Evolutionary conservation across 2,113 vertebrate species (phyloP).

Genomic region (Pelusios castaneus): DNA sequence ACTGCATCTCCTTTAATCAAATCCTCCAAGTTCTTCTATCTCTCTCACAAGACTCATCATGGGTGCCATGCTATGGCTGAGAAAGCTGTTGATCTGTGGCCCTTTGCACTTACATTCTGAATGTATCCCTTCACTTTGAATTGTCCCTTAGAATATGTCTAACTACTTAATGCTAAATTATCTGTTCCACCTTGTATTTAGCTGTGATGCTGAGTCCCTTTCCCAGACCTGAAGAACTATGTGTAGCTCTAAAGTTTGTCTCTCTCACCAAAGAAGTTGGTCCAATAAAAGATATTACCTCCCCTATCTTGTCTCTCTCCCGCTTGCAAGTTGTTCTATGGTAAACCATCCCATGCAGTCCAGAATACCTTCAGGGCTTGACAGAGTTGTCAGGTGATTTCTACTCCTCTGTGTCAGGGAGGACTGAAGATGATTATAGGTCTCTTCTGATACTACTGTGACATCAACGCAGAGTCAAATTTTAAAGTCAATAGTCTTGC

Average conservation of each 20-base stretch:
- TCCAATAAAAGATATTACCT: neutral
- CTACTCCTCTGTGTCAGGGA: neutral
- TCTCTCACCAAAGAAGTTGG: neutral
- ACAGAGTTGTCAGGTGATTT: neutral
- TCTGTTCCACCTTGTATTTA: neutral
- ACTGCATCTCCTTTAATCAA: no score
- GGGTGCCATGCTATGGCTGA: neutral
- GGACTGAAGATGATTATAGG: neutral
- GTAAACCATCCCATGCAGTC: neutral
- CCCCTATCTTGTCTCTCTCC: neutral
- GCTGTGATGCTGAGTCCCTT: neutral
- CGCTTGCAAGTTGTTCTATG: neutral
- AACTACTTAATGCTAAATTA: neutral
- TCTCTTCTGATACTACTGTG: neutral
- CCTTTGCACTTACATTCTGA: neutral
- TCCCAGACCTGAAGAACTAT: neutral
- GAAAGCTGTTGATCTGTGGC: neutral
- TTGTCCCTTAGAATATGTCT: neutral
- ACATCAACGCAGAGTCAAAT: neutral
- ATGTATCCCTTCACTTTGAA: neutral
- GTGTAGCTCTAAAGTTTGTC: neutral
- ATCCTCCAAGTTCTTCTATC: no score
- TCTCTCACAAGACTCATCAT: no score
- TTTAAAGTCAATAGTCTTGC: neutral
- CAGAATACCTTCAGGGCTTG: neutral